Evolutionary conservation across 2,797 vertebrate species (phyloP), one percentile per base, ranked within the genome.

Genomic region (Eutrigla gurnardus): DNA sequence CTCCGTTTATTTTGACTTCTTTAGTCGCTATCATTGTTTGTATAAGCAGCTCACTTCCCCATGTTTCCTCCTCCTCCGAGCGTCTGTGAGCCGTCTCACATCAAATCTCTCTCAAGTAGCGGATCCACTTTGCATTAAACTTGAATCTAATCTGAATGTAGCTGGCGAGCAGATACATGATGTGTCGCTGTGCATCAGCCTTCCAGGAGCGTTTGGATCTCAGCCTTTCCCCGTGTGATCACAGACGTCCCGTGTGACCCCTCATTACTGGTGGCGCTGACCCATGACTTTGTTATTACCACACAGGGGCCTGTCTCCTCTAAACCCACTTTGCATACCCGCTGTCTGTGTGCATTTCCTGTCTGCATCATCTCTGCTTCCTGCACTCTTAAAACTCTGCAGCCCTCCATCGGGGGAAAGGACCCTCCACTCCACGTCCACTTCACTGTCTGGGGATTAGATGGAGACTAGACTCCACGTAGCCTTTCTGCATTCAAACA

Each of bases 281-380:
- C 91, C 89, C 86, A 33, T 91, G 88, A 91, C 87, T 86, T 83
- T 91, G 79, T 87, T 93, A 83, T 92, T 92, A 88, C 88, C 86
- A 90, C 91, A 92, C 73, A 84, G 85, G 75, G 89, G 82, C 82
- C 80, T 75, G 88, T 92, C 90, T 92, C 81, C 86, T 86, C 85
- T 88, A 91, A 90, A 90, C 79, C 90, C 85, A 89, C 90, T 90
- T 78, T 89, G 78, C 87, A 78, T 84, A 68, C 77, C 75, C 72
- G 46, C 70, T 6, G 88, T 91, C 91, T 92, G 82, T 68, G 67
- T 79, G 67, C 68, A 77, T 79, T 93, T 93, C 90, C 93, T 91
- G 90, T 91, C 88, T 88, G 86, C 84, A 79, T 83, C 80, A 43
- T 86, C 78, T 69, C 75, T 81, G 84, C 75, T 89, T 92, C 86